Percentiles rank a stretch among this genome's conserved stretches.
These are phyloP conservation scores for Xanthia icteritia DNA, from an alignment of 2,888 invertebrate genomes.

Conservation along the genomic window DNA sequence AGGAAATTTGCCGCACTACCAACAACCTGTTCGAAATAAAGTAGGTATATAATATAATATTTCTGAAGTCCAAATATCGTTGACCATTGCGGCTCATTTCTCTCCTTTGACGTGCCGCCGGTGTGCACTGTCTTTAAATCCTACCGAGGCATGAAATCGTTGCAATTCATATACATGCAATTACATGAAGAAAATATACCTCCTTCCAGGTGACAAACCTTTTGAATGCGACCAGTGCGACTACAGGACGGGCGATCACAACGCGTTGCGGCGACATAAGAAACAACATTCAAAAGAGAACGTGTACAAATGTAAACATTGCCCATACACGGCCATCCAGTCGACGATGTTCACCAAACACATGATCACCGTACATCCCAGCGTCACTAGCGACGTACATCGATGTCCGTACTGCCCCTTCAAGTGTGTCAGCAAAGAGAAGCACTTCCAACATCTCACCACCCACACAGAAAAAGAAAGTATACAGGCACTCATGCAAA, in stretches of 20 bases:
- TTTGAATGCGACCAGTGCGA: constrained; percentile 94
- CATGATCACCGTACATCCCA: constrained; percentile 94
- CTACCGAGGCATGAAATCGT: neutral
- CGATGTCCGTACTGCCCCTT: constrained; percentile 91
- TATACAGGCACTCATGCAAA: constrained; percentile 80
- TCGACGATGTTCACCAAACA: constrained; percentile 94
- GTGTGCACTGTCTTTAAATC: neutral
- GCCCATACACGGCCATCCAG: constrained; percentile 95
- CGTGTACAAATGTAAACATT: constrained; percentile 94
- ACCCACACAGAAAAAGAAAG: constrained; percentile 88
- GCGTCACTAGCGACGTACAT: constrained; percentile 91
- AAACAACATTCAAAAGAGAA: constrained; percentile 94
- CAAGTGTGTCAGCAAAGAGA: constrained; percentile 92
- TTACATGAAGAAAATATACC: neutral
- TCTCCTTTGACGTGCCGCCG: no score
- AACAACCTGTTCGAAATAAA: neutral
- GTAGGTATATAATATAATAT: constrained; percentile 2
- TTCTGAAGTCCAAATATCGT: neutral
- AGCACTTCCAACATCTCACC: constrained; percentile 89
- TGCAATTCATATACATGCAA: neutral
- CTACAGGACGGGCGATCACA: constrained; percentile 94
- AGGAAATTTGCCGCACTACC: no score
- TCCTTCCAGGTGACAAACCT: constrained; percentile 92
- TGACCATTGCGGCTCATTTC: neutral
- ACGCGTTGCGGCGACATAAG: constrained; percentile 94